Evolutionary conservation across 2,888 invertebrate genomes (phyloP).

Genomic region (Polymixis lichenea): DNA sequence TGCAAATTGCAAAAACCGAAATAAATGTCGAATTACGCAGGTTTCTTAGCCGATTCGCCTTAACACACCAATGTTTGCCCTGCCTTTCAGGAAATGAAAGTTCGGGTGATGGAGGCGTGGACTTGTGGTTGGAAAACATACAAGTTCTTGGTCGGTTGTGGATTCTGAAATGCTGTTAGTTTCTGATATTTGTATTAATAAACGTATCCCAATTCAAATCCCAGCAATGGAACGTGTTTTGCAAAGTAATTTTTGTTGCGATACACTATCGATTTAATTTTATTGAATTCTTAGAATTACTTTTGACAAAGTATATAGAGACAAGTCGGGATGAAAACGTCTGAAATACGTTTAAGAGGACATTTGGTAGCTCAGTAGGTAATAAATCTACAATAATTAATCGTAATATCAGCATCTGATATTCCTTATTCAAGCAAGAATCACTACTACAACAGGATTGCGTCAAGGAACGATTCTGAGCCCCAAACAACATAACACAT

Average conservation of each 20-base stretch:
- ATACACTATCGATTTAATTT: too few relatives aligned
- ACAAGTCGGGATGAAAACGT: neutral
- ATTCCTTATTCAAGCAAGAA: neutral
- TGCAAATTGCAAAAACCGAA: neutral
- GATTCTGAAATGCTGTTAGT: constrained; percentile 28
- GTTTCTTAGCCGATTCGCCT: neutral
- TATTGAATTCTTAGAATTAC: neutral
- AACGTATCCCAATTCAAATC: neutral
- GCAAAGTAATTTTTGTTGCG: neutral
- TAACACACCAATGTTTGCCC: constrained; percentile 52
- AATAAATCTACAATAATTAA: too few relatives aligned
- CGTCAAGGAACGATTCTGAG: neutral
- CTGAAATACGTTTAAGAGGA: neutral
- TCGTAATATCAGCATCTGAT: neutral
- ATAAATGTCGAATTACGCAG: neutral
- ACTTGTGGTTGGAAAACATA: constrained; percentile 39
- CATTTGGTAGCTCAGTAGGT: neutral
- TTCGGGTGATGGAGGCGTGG: constrained; percentile 54
- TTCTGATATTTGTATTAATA: constrained; percentile 17
- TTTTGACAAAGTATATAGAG: neutral
- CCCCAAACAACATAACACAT: neutral
- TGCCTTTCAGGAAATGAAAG: constrained; percentile 60
- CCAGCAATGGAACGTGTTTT: too few relatives aligned
- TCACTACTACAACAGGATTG: neutral
- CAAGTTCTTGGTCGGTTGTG: constrained; percentile 22